phyloP scores from a whole-genome alignment of 2,888 invertebrate species.

The Eristalinus aeneus region DNA sequence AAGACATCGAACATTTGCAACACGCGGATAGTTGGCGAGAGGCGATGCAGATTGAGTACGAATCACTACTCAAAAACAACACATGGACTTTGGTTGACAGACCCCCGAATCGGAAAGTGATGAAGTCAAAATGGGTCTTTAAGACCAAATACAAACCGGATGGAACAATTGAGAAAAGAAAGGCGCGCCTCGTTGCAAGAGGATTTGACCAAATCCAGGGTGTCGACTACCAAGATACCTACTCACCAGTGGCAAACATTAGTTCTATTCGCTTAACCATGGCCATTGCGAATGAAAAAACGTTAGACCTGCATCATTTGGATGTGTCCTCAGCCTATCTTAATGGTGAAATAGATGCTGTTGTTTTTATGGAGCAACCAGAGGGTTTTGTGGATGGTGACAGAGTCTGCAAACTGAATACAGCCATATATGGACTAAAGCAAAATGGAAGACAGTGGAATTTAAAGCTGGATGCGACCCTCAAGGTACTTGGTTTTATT shows the following conservation, averaged over 20 bases:
- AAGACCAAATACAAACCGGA: constrained; percentile 22
- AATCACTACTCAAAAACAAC: constrained; percentile 13
- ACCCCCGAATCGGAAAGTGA: constrained; percentile 3
- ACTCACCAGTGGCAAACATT: constrained; percentile 22
- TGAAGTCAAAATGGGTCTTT: constrained; percentile 21
- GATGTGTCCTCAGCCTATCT: constrained; percentile 14
- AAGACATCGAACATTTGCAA: constrained; percentile 1
- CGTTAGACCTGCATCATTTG: not conserved
- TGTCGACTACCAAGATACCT: constrained; percentile 4
- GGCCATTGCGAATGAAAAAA: not conserved
- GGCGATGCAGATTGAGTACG: constrained; percentile 8
- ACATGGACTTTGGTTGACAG: constrained; percentile 29
- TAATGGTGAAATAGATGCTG: not conserved
- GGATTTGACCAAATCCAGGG: constrained; percentile 19
- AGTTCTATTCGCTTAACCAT: constrained; percentile 2
- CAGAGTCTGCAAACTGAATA: constrained; percentile 12
- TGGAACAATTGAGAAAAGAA: constrained; percentile 5
- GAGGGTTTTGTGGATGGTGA: constrained; percentile 3
- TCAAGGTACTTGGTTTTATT: constrained; percentile 1
- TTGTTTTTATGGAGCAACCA: constrained; percentile 24
- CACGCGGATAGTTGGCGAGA: constrained; percentile 12
- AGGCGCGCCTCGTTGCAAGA: constrained; percentile 15
- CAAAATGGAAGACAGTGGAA: constrained; percentile 23
- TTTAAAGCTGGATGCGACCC: not conserved
- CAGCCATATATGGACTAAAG: constrained; percentile 29